Evolutionary conservation across 2,888 invertebrate genomes (phyloP), one percentile per base, ranked within the genome.

Genomic region (Leucozona laternaria): DNA sequence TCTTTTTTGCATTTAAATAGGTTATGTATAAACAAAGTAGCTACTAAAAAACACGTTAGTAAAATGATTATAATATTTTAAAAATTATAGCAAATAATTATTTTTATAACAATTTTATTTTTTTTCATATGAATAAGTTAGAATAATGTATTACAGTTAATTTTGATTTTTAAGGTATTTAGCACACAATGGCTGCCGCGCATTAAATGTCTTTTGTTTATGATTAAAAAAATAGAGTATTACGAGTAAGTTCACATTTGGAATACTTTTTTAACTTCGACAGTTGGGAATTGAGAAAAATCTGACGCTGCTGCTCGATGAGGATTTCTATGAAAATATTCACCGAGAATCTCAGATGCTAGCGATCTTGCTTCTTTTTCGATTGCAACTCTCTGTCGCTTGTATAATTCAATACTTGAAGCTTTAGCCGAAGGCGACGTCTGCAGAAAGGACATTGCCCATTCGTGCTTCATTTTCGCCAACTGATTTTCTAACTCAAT

Each of bases 401-500:
- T 75, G 25, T 72, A 80, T 2, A 55, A n/a, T 22, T 80, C 79
- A n/a, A 78, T n/a, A 11, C 58, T 70, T 6, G 25, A 40, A n/a
- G 37, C 53, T 79, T 88, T 76, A 53, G 89, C 89, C 7, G 87
- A 58, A 4, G 88, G 79, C 11, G 85, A 60, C n/a, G 89, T 89
- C 81, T 92, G 91, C 57, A 92, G 89, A 78, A 93, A 88, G 2
- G 93, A 92, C 72, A 93, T 88, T 20, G 91, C 91, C 91, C 92
- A 93, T 71, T 92, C 91, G 88, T 94, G 93, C 91, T 94, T 94
- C 88, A 94, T 91, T 87, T 92, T 92, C 25, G 93, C 92, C 48
- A 94, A 92, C 89, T 94, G 94, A 66, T 93, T 93, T 79, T 93
- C 93, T 73, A 95, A 89, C 57, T 93, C 93, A 70, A 93, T 93